Conservation (phyloP, 2,888 invertebrate genomes). For the Stenotaenia linearis region DNA sequence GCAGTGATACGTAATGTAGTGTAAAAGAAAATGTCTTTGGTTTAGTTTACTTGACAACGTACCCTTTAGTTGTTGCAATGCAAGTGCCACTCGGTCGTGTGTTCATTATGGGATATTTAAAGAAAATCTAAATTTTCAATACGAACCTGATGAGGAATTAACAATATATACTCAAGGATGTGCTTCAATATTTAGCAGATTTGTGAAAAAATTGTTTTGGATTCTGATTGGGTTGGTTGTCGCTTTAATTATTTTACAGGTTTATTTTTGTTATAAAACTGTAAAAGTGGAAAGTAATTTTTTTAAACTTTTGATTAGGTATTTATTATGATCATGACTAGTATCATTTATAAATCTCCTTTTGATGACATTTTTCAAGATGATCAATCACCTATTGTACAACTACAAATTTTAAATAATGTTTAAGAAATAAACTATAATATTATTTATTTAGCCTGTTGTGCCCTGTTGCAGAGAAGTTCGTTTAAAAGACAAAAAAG, state of each 20-base stretch:
- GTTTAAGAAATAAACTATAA: not conserved
- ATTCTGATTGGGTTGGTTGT: not conserved
- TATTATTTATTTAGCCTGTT: not conserved
- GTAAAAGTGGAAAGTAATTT: not conserved
- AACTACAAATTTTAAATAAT: not conserved
- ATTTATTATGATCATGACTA: not conserved
- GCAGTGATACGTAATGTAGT: not conserved
- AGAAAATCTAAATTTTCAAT: not conserved
- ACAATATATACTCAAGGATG: not conserved
- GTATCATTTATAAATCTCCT: not conserved
- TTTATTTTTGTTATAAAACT: not conserved
- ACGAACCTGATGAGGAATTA: not conserved
- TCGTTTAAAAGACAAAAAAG: too few species aligned
- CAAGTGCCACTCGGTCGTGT: not conserved
- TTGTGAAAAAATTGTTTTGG: not conserved
- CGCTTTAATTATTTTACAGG: not conserved
- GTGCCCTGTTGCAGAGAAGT: too few species aligned
- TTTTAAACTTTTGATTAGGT: not conserved
- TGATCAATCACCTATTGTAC: not conserved
- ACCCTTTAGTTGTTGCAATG: slow-evolving; percentile 22
- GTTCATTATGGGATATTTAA: slow-evolving; percentile 4
- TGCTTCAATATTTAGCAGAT: not conserved
- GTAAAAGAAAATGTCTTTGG: too few species aligned
- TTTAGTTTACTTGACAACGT: not conserved
- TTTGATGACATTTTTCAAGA: not conserved